Percentiles rank a stretch among this genome's conserved stretches.
phyloP scores from a whole-genome alignment of 2,888 invertebrate genomes.

The Strigamia maritima region DNA sequence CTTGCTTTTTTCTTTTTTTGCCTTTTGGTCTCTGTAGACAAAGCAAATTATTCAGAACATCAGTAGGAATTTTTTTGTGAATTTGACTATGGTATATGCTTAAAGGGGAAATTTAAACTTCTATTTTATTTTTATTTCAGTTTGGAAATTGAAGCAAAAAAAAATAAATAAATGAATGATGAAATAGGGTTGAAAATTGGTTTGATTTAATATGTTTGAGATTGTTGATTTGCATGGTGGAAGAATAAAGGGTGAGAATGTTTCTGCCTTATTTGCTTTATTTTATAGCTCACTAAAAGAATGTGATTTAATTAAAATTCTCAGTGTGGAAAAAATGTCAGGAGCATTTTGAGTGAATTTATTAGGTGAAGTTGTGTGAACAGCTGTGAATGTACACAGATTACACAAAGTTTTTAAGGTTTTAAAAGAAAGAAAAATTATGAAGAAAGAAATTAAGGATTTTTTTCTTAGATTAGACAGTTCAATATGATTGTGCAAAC shows the following conservation, averaged over 20 bases:
- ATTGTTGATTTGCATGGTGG: background rate
- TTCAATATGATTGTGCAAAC: background rate
- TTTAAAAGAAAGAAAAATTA: background rate
- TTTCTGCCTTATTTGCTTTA: conserved; percentile 28
- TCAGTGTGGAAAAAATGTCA: conserved; percentile 9
- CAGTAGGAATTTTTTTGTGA: background rate
- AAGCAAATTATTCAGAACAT: conserved; percentile 21
- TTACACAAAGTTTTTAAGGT: background rate
- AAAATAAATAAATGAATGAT: background rate
- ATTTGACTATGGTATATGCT: conserved; percentile 13
- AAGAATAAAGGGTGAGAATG: background rate
- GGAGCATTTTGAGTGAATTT: conserved; percentile 24
- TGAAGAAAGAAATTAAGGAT: too few species aligned
- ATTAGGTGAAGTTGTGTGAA: conserved; percentile 25
- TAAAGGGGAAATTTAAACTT: background rate
- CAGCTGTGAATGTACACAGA: conserved; percentile 5
- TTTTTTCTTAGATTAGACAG: too few species aligned
- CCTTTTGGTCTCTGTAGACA: background rate
- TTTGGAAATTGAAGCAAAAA: too few species aligned
- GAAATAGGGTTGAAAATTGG: background rate
- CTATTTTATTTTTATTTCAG: background rate
- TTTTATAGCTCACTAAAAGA: conserved; percentile 27
- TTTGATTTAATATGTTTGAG: background rate
- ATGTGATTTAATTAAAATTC: conserved; percentile 23
- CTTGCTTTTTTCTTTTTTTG: background rate